These are phyloP conservation scores for Miltochrista miniata DNA, from an alignment of 2,888 invertebrate species.

Conservation along the genomic window DNA sequence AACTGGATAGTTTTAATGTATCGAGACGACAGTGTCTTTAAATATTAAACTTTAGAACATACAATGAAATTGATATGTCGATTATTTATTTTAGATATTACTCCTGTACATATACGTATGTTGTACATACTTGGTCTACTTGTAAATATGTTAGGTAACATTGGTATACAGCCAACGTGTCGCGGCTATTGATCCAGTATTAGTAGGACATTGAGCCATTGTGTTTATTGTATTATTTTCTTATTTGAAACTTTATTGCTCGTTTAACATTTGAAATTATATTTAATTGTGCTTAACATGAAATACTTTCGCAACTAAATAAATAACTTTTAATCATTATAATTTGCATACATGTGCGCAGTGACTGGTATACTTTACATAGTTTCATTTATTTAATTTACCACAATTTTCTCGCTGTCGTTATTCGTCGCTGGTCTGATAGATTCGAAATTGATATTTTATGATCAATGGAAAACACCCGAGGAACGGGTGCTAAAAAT, in stretches of 20 bases:
- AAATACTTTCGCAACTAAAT: conserved; percentile 15
- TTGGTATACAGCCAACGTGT: conserved; percentile 51
- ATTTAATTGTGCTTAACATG: conserved; percentile 35
- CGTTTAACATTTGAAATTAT: conserved; percentile 27
- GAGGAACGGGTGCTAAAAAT: conserved; percentile 52
- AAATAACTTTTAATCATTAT: conserved; percentile 20
- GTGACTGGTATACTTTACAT: too few relatives aligned
- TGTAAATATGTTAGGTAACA: conserved; percentile 68
- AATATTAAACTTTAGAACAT: conserved; percentile 65
- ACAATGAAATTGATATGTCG: conserved; percentile 79
- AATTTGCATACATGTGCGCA: conserved; percentile 8
- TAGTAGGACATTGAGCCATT: conserved; percentile 68
- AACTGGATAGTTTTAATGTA: conserved; percentile 45
- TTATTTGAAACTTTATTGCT: conserved; percentile 30
- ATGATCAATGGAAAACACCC: conserved; percentile 60
- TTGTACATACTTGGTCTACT: conserved; percentile 70
- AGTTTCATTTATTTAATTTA: too few relatives aligned
- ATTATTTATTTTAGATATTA: conserved; percentile 78
- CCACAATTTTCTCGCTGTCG: conserved; percentile 12
- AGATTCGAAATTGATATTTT: conserved; percentile 80
- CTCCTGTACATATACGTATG: conserved; percentile 72
- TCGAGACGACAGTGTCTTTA: conserved; percentile 62
- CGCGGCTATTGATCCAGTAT: conserved; percentile 72
- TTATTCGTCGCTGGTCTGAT: conserved; percentile 63
- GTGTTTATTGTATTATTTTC: conserved; percentile 44